Evolutionary conservation across 2,888 invertebrate genomes (phyloP), one percentile per base, ranked within the genome.

Genomic region (Homarus gammarus): DNA sequence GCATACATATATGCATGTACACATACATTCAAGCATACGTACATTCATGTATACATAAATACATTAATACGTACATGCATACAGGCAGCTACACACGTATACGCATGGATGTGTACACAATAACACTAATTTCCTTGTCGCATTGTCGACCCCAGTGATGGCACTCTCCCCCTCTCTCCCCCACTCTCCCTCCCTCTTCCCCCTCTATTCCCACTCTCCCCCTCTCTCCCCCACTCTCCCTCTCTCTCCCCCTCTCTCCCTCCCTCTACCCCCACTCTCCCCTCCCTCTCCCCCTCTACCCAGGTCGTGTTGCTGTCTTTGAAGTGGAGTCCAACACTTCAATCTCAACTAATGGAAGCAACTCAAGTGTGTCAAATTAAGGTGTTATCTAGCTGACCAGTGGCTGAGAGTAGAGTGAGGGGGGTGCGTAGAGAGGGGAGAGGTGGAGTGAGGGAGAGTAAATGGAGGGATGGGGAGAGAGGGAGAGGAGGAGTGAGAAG

Each of bases 291-390:
- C 70, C 83, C 36, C 33, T 70, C 64, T 12, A 15, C 27, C 68
- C 40, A 79, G 79, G 64, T 86, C 86, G 70, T 79, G 78, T 86
- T 70, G 86, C 79, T 86, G 86, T 72, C 79, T 79, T 86, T 86
- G 86, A 86, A 86, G 86, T 86, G 86, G 79, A 84, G 84, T 75
- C 56, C 61, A 49, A 84, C 84, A 84, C 84, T 84, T 84, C 86
- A 86, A 79, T 79, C 86, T 72, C 86, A 78, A 86, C 86, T 86
- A 86, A 86, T 79, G 86, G 79, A 78, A 78, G 70, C 86, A 86
- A 86, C 86, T 79, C 86, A 79, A 86, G 79, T 77, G 86, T 78
- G 84, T 84, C 84, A 77, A 77, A 78, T 77, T 78, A 78, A 86
- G 86, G 86, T 68, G 86, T 85, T 77, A 64, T 85, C 75, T 84